Evolutionary conservation across 2,888 invertebrate species (phyloP).

Genomic region (Elmis aenea): DNA sequence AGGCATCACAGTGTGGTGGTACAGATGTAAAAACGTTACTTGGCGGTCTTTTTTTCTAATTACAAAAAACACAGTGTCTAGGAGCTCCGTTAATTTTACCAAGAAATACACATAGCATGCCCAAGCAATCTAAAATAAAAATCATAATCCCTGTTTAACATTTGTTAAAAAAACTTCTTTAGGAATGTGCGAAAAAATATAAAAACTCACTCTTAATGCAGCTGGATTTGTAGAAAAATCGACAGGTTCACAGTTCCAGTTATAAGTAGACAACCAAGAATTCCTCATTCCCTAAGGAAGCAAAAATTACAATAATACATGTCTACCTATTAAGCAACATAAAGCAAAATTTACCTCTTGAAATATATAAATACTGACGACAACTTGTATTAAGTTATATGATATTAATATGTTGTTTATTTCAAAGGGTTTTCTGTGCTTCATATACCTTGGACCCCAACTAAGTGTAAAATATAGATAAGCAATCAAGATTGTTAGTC

Average conservation of each 20-base stretch:
- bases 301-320: conserved; percentile 1
- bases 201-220: conserved; percentile 68
- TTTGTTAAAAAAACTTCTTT: no score
- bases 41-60: conserved; percentile 86
- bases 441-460: conserved; percentile 85
- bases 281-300: conserved; percentile 62
- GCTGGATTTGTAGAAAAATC: conserved; percentile 72
- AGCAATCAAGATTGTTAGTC: conserved; percentile 58
- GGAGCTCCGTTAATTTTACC: conserved; percentile 83
- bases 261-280: conserved; percentile 79
- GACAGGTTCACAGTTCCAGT: conserved; percentile 88
- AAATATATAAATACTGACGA: conserved; percentile 77
- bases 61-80: conserved; percentile 92
- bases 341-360: conserved; percentile 55
- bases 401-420: conserved; percentile 71
- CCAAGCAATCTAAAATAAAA: conserved; percentile 52
- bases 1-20: conserved; percentile 94
- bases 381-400: conserved; percentile 86
- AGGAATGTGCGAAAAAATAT: conserved; percentile 2
- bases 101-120: conserved; percentile 82
- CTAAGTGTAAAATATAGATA: conserved; percentile 69
- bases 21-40: conserved; percentile 85
- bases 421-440: conserved; percentile 76
- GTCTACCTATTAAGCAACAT: not conserved
- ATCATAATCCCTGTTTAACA: not conserved